Evolutionary conservation across 2,797 vertebrate species (phyloP), one percentile per base, ranked within the genome.

Genomic region (Semotilus atromaculatus): DNA sequence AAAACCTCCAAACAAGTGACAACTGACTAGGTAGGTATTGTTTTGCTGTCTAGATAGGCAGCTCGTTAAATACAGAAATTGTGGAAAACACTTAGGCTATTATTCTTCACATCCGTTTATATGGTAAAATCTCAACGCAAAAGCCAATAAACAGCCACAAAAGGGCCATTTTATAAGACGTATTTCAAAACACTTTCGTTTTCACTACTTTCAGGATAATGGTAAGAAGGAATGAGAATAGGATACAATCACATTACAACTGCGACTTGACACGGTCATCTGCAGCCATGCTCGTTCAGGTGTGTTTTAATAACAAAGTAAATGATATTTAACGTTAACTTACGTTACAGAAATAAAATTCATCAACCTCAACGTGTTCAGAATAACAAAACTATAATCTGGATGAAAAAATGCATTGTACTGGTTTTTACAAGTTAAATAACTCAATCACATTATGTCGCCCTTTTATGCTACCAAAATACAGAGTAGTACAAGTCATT

Each of bases 121-220:
- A 76, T 40, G 7, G 14, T 55, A 60, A 77, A n/a, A 26, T 38
- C 51, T 18, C 36, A 11, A 68, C 3, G n/a, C 26, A 31, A 21
- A 29, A 71, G 66, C 16, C n/a, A 23, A 29, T 16, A n/a, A n/a
- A 48, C 29, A 19, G 38, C 19, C 19, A 2, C 14, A 14, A 62
- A 62, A 26, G 1, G 18, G n/a, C 55, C 14, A 62, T 74, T 83
- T 48, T 66, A 66, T 7, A 0, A 81, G 18, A 48, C 26, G 26
- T 21, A 48, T 26, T 11, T 3, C 58, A 45, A 82, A 74, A 67
- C 34, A 83, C 72, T 83, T 83, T 83, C 81, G n/a, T 75, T 83
- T 83, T 83, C 58, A 67, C 11, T 67, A 76, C 45, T 19, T 16
- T 51, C 58, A 23, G 14, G 19, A 19, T 66, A 76, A 53, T 0